Evolutionary conservation across 2,888 invertebrate species (phyloP).

Genomic region (Drosophila monieri): DNA sequence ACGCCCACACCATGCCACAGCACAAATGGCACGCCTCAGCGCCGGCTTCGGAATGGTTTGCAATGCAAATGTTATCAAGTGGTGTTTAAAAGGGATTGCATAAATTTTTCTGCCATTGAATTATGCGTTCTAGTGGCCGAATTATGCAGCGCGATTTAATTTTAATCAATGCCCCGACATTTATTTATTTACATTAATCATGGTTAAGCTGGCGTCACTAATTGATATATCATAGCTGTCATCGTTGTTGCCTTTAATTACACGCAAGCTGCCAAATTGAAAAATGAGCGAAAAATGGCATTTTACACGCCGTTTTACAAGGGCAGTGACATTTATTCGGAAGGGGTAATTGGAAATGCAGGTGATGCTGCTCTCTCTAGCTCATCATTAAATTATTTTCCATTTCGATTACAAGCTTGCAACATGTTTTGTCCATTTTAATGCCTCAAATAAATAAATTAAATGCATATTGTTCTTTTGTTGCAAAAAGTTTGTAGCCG

Average conservation of each 20-base stretch:
- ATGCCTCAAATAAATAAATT: neutral
- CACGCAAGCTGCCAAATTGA: conserved; percentile 1
- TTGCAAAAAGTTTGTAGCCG: no score
- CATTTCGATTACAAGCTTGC: conserved; percentile 10
- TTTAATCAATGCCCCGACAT: conserved; percentile 42
- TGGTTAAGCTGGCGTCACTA: conserved; percentile 39
- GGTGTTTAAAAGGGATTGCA: conserved; percentile 43
- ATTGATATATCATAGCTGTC: conserved; percentile 48
- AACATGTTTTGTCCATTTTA: conserved; percentile 1
- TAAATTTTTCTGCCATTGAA: conserved; percentile 27
- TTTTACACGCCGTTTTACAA: conserved; percentile 50
- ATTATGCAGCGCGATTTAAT: conserved; percentile 21
- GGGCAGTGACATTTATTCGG: conserved; percentile 14
- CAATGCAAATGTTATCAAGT: conserved; percentile 69
- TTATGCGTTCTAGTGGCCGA: conserved; percentile 24
- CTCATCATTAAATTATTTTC: conserved; percentile 40
- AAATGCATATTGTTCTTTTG: neutral
- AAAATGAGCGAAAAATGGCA: conserved; percentile 40
- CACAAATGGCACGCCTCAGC: neutral
- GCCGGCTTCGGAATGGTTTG: conserved; percentile 44
- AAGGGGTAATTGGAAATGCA: conserved; percentile 30
- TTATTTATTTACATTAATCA: conserved; percentile 53
- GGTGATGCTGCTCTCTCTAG: conserved; percentile 5
- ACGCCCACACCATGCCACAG: conserved; percentile 6
- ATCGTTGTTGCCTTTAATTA: conserved; percentile 35